Conservation (phyloP, 1,140 invertebrate species). For the Ceratina australensis region DNA sequence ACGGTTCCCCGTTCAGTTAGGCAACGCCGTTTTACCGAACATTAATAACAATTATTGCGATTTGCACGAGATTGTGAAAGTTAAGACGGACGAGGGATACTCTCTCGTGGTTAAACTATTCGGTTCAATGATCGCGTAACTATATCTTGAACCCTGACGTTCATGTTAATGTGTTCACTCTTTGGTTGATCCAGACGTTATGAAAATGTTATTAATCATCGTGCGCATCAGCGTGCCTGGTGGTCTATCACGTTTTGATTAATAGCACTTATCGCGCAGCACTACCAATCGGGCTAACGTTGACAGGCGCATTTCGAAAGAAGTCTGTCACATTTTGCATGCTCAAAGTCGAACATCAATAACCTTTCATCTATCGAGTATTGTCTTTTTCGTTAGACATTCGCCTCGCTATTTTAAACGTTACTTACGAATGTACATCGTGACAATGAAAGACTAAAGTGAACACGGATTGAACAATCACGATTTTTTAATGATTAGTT, state of each 20-base stretch:
- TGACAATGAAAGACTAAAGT: too few relatives aligned
- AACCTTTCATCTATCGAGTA: neutral
- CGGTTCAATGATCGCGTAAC: constrained; percentile 60
- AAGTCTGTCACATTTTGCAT: neutral
- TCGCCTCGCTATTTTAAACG: too few relatives aligned
- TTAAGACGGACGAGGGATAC: constrained; percentile 23
- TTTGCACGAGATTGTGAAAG: constrained; percentile 31
- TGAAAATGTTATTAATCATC: constrained; percentile 64
- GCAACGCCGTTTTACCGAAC: constrained; percentile 20
- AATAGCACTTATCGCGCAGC: constrained; percentile 38
- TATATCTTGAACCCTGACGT: constrained; percentile 44
- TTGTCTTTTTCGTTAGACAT: too few relatives aligned
- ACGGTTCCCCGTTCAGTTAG: neutral
- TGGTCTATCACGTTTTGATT: constrained; percentile 46
- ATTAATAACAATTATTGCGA: constrained; percentile 41
- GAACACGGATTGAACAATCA: too few relatives aligned
- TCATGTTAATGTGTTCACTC: constrained; percentile 53
- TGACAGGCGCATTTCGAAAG: constrained; percentile 39
- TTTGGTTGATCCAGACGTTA: constrained; percentile 35
- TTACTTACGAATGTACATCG: too few relatives aligned
- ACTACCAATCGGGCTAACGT: constrained; percentile 17
- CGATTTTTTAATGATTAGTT: too few relatives aligned
- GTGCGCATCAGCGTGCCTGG: constrained; percentile 29
- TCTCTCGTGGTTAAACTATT: constrained; percentile 21
- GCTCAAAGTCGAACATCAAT: neutral